A percentile compares a stretch with the other conserved stretches of the same genome.
These are phyloP conservation scores for Poecilia wingei DNA, from an alignment of 2,797 vertebrate genomes.

Conservation along the genomic window DNA sequence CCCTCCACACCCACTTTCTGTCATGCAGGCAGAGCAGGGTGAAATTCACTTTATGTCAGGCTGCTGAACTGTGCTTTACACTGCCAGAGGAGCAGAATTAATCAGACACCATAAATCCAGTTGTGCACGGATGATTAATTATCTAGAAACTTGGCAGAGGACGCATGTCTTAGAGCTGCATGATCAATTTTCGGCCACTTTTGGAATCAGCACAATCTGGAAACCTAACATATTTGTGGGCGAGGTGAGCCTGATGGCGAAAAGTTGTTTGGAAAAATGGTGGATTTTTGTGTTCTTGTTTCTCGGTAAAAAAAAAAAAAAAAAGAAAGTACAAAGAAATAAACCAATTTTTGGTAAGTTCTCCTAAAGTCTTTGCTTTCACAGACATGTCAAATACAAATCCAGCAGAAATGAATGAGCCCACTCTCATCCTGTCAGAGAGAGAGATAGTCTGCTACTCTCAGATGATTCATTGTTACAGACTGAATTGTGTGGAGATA, in stretches of 20 bases:
- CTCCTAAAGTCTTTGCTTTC: background rate
- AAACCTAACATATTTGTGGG: background rate
- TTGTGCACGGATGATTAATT: background rate
- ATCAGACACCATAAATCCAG: background rate
- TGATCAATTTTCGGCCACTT: background rate
- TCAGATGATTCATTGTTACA: conserved; percentile 44
- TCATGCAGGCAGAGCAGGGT: conserved; percentile 11
- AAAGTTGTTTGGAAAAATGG: background rate
- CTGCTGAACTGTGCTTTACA: background rate
- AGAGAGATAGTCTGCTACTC: conserved; percentile 1
- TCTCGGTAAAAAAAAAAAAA: background rate
- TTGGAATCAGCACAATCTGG: background rate
- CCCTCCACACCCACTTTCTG: conserved; percentile 21
- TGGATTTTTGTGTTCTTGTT: background rate
- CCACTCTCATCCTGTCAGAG: conserved; percentile 8
- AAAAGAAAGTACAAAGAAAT: background rate
- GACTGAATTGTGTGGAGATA: conserved; percentile 56
- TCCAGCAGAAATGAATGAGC: conserved; percentile 5
- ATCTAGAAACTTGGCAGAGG: conserved; percentile 3
- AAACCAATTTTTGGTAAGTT: background rate
- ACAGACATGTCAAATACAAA: conserved; percentile 7
- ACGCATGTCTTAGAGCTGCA: background rate
- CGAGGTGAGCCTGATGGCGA: background rate
- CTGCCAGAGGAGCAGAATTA: conserved; percentile 10
- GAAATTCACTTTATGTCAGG: background rate